Percentiles rank a stretch among this genome's conserved stretches.
phyloP scores from a whole-genome alignment of 2,888 invertebrate genomes.

The Protonemura montana region DNA sequence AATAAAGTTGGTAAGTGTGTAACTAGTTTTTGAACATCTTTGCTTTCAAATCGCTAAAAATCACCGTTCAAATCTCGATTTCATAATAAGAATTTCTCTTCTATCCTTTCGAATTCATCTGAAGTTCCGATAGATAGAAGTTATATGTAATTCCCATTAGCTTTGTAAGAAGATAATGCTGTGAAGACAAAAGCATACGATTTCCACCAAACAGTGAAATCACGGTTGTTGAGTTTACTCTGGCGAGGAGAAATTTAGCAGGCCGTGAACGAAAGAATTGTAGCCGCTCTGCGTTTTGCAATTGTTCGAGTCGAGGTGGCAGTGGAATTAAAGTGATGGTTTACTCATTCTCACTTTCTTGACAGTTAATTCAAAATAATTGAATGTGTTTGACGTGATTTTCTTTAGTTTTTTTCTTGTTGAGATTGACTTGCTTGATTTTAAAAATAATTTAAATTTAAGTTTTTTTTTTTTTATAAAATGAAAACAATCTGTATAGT shows the following conservation, averaged over 20 bases:
- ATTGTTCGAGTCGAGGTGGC: not conserved
- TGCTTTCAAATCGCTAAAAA: not conserved
- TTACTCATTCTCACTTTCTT: not conserved
- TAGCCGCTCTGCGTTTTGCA: not conserved
- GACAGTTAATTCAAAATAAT: too few relatives aligned
- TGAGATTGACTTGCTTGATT: too few relatives aligned
- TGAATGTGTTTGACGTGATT: too few relatives aligned
- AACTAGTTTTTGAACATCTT: not conserved
- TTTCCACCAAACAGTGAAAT: not conserved
- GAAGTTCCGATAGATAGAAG: not conserved
- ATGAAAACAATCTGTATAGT: too few relatives aligned
- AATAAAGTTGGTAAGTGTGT: not conserved
- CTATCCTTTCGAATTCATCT: constrained; percentile 3
- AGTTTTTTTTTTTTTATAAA: too few relatives aligned
- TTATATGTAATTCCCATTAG: not conserved
- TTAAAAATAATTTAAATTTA: too few relatives aligned
- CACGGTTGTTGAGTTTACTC: not conserved
- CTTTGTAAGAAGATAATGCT: not conserved
- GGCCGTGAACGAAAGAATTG: not conserved
- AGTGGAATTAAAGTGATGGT: not conserved
- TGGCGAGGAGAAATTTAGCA: not conserved
- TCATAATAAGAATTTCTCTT: not conserved
- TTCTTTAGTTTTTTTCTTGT: too few relatives aligned
- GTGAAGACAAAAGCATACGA: not conserved
- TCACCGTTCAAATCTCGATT: not conserved